Evolutionary conservation across 2,797 vertebrate genomes (phyloP), one percentile per base, ranked within the genome.

Genomic region (Paguma larvata): DNA sequence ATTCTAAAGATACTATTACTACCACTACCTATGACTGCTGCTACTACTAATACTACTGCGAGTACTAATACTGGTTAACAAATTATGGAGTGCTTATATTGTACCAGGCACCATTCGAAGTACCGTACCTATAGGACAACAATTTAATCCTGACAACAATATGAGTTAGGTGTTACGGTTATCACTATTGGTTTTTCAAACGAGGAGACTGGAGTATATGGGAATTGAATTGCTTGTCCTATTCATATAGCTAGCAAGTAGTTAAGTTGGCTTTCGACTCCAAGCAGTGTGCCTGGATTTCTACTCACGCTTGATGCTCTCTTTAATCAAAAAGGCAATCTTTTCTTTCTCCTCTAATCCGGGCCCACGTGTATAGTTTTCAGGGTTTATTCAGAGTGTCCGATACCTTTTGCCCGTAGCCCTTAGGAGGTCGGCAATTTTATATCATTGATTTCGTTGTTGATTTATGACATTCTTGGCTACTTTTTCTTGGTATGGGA

Each of bases 401-500:
- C 86, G 3, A 34, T 89, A 70, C 2, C 8, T 91, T 95, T 95
- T 77, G 41, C 70, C 16, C n/a, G 27, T 79, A 11, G 3, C 9
- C 19, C 3, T 38, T 19, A 82, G 72, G 53, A 51, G 80, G 5
- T 72, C 6, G 51, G 16, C 6, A 75, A 16, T 77, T 95, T 94
- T 85, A 27, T 13, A 89, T 41, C 5, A 67, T 15, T 92, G 18
- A 89, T 30, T 95, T 63, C 25, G 48, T 56, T 91, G 32, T 6
- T 91, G 51, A 19, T 59, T 83, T 68, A 83, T 73, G n/a, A 96
- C 51, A 51, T 11, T 38, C 34, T 86, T 73, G 9, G 27, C 7
- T 95, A 34, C 46, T 78, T 90, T 95, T 87, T 53, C 15, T 85
- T 38, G 41, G 32, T n/a, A 18, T 82, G 27, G 44, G n/a, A 96